These are phyloP conservation scores for Malurus alboscapulatus DNA, from an alignment of 2,113 vertebrate genomes.

Conservation along the genomic window DNA sequence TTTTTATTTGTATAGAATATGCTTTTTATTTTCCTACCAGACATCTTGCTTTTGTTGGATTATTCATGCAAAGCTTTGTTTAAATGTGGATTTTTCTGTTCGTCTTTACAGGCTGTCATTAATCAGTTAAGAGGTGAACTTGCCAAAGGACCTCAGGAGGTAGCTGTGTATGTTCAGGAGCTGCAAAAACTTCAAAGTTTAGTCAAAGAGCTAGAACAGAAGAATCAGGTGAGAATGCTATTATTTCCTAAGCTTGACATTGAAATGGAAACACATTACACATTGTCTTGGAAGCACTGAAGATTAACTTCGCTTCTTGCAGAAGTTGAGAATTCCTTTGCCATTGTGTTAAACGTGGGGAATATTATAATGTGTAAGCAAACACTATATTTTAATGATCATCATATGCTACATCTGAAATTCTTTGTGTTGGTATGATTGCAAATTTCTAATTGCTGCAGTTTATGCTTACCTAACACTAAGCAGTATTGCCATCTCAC, in stretches of 20 bases:
- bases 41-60: not conserved
- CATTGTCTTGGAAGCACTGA: not conserved
- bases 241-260: not conserved
- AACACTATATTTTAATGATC: not conserved
- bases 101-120: constrained; percentile 80
- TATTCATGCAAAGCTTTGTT: not conserved
- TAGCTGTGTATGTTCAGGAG: constrained; percentile 91
- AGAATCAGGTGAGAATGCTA: constrained; percentile 83
- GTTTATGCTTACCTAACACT: not conserved
- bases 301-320: not conserved
- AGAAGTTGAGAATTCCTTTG: not conserved
- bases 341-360: not conserved
- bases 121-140: constrained; percentile 88
- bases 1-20: not conserved
- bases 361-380: not conserved
- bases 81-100: constrained; percentile 10
- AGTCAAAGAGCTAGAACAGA: constrained; percentile 85
- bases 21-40: not conserved
- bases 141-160: constrained; percentile 93
- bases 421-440: not conserved
- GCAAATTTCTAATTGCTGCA: not conserved
- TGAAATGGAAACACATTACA: not conserved
- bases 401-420: not conserved
- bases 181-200: constrained; percentile 86
- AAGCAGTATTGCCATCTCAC: not conserved